A percentile compares a stretch with the other conserved stretches of the same genome.
Evolutionary conservation across 2,113 vertebrate species (phyloP).

Genomic region (Australoheros scitulus): DNA sequence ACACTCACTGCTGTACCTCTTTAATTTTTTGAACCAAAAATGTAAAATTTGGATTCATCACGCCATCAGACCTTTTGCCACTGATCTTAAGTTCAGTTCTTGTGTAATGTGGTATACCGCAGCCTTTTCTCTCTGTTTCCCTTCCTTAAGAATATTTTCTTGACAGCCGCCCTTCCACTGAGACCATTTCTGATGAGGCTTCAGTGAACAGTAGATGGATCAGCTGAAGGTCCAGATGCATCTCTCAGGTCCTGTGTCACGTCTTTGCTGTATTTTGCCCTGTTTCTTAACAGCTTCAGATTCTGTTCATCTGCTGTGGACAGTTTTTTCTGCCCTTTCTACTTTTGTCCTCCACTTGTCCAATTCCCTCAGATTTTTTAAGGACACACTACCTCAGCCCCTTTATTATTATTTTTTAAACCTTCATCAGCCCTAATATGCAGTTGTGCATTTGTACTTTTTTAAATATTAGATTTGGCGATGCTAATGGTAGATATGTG

Average conservation of each 20-base stretch:
- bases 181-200: background rate
- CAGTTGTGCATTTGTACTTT: background rate
- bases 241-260: background rate
- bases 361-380: background rate
- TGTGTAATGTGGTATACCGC: too few species aligned
- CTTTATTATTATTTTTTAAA: background rate
- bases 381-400: background rate
- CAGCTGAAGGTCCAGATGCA: background rate
- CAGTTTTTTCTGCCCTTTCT: background rate
- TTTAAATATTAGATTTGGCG: background rate
- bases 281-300: background rate
- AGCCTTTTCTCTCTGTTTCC: too few species aligned
- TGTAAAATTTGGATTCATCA: background rate
- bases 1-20: background rate
- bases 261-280: background rate
- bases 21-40: background rate
- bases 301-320: background rate
- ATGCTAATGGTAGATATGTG: background rate
- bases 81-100: too few species aligned
- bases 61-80: too few species aligned
- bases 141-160: background rate
- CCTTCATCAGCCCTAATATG: background rate
- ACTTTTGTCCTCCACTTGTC: background rate
- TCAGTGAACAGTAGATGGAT: background rate
- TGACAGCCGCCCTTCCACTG: background rate